phyloP scores from a whole-genome alignment of 2,888 invertebrate species.

The Drosophila algonquin region DNA sequence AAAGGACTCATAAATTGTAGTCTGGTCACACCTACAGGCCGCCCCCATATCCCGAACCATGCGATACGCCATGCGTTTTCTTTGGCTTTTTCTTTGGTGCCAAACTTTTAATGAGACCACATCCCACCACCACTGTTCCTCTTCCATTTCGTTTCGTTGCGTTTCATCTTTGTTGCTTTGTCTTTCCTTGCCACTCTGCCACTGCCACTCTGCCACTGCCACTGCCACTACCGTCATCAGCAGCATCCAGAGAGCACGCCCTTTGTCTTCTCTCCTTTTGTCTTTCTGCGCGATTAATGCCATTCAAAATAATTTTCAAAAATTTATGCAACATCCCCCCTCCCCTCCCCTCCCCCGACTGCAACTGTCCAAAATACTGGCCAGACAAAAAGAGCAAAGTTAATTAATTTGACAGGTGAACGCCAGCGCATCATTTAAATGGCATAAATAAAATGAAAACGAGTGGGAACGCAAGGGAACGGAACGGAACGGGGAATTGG shows the following conservation, averaged over 20 bases:
- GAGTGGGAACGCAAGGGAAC: conserved; percentile 9
- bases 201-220: background rate
- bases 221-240: conserved; percentile 9
- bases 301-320: conserved; percentile 59
- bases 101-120: background rate
- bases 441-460: conserved; percentile 55
- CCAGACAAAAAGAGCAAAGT: conserved; percentile 33
- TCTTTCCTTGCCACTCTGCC: conserved; percentile 1
- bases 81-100: conserved; percentile 59
- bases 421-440: conserved; percentile 70
- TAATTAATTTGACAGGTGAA: conserved; percentile 66
- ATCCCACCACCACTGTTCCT: conserved; percentile 13
- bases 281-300: conserved; percentile 39
- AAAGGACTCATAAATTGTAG: conserved; percentile 68
- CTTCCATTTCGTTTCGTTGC: conserved; percentile 16
- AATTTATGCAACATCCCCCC: conserved; percentile 50
- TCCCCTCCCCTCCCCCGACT: background rate
- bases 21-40: conserved; percentile 39
- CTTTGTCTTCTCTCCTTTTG: conserved; percentile 52
- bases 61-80: conserved; percentile 12
- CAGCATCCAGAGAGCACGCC: conserved; percentile 30
- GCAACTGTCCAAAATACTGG: conserved; percentile 4
- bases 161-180: conserved; percentile 37
- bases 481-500: conserved; percentile 14
- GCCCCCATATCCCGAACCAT: background rate